A percentile compares a stretch with the other conserved stretches of the same genome.
Conservation (phyloP, 2,888 invertebrate genomes). For the Stenoptilia bipunctidactyla region DNA sequence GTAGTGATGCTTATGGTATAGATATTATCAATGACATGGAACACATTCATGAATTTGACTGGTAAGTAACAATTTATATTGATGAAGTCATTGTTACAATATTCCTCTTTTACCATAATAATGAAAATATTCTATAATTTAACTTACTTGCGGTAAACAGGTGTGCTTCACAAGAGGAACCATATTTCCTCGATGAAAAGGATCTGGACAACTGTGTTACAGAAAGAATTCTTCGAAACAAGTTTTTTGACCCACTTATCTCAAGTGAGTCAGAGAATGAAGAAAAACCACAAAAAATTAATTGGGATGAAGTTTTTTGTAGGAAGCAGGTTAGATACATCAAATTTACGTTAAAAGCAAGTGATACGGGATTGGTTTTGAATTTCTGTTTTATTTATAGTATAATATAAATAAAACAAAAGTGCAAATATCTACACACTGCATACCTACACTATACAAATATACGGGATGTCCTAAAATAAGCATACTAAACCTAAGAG, state of each 20-base stretch:
- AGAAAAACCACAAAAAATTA: conserved; percentile 18
- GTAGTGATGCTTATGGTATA: too few relatives aligned
- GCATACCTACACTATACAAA: too few relatives aligned
- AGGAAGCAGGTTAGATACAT: background rate
- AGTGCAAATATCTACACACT: too few relatives aligned
- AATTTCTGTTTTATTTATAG: too few relatives aligned
- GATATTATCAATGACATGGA: conserved; percentile 24
- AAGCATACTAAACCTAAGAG: too few relatives aligned
- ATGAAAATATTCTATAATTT: too few relatives aligned
- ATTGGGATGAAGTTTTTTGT: conserved; percentile 40
- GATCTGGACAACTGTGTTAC: conserved; percentile 40
- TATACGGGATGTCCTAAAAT: too few relatives aligned
- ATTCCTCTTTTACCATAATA: too few relatives aligned
- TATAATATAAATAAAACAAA: too few relatives aligned
- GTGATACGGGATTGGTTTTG: too few relatives aligned
- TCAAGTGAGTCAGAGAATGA: conserved; percentile 42
- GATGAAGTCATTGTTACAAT: background rate
- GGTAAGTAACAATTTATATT: conserved; percentile 23
- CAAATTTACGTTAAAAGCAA: too few relatives aligned
- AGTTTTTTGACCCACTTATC: conserved; percentile 35
- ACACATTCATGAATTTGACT: conserved; percentile 37
- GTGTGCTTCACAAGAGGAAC: conserved; percentile 24
- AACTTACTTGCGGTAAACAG: conserved; percentile 21
- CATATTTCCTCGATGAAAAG: conserved; percentile 28
- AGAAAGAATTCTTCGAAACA: conserved; percentile 39